Base-by-base conservation (phyloP, 2,888 invertebrate species). In the Erannis defoliaria region DNA sequence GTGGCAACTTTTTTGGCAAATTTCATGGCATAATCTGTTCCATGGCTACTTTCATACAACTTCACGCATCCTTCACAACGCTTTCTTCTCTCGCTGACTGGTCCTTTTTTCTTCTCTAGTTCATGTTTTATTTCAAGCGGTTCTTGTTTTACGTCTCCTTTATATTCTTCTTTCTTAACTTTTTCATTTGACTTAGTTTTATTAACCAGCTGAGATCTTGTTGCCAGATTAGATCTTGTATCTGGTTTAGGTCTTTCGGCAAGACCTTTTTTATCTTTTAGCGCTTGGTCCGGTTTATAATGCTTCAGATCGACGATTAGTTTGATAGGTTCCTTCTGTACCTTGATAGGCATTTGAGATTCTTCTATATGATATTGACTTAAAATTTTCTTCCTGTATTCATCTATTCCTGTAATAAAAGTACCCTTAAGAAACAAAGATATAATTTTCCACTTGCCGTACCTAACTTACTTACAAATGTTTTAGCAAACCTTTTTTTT, bases 331-430 rank as follows among this genome's bases (percentile, higher is more conserved):
- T 18, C 14, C 9, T 51, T 55, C 2, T 6, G 19, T 6, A 53
- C 40, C 12, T 57, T 62, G 5, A 53, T 38, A 5, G 48, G 48
- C 42, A 53, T 56, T 26, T 53, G 51, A 29, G 53, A 35, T 53
- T 70, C 67, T 5, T 66, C 58, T 35, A 71, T 68, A 12, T 71
- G 68, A 16, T 68, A 71, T 21, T 71, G 68, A 43, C 59, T 67
- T 42, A 71, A 35, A 35, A 71, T 71, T 23, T 64, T 64, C 33
- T 68, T 58, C 45, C 68, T 67, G 31, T 66, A 71, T 5, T 56
- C 58, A n/a, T 60, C 67, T 51, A 68, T 67, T 0, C 64, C 69
- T 66, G 35, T 60, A 66, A 50, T 19, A 51, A 16, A 46, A 9
- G n/a, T 10, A 21, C n/a, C 21, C 6, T 23, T 38, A 9, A 42